phyloP scores from a whole-genome alignment of 2,113 vertebrate species.

The Prinia subflava region DNA sequence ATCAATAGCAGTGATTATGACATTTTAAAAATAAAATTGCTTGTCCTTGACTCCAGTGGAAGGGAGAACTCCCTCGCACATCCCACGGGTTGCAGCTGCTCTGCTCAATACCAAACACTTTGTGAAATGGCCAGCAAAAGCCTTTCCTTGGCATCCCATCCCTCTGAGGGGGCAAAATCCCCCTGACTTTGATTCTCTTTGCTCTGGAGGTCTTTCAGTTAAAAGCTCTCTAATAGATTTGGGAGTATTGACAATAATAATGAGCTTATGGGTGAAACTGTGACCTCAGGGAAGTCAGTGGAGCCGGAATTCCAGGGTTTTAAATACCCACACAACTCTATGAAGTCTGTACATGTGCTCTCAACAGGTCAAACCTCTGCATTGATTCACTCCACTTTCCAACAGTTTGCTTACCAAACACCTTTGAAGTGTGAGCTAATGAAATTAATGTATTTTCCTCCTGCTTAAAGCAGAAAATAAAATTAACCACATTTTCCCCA shows the following conservation, averaged over 20 bases:
- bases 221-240: constrained; percentile 66
- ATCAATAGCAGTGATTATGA: constrained; percentile 32
- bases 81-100: not conserved
- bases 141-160: not conserved
- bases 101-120: not conserved
- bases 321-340: not conserved
- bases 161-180: not conserved
- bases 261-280: constrained; percentile 52
- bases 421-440: constrained; percentile 2
- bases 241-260: constrained; percentile 54
- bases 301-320: not conserved
- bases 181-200: constrained; percentile 37
- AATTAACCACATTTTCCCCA: not conserved
- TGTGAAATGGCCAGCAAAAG: constrained; percentile 8
- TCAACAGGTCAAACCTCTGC: constrained; percentile 7
- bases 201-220: constrained; percentile 44
- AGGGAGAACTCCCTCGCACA: not conserved
- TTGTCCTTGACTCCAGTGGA: constrained; percentile 41
- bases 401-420: constrained; percentile 32
- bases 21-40: constrained; percentile 19
- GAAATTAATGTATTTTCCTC: constrained; percentile 1
- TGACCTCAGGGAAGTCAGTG: constrained; percentile 7
- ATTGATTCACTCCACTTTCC: constrained; percentile 17
- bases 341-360: not conserved
- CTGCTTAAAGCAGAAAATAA: not conserved